These are phyloP conservation scores for Scaptomyza parva DNA, from an alignment of 2,888 invertebrate species.

Conservation along the genomic window DNA sequence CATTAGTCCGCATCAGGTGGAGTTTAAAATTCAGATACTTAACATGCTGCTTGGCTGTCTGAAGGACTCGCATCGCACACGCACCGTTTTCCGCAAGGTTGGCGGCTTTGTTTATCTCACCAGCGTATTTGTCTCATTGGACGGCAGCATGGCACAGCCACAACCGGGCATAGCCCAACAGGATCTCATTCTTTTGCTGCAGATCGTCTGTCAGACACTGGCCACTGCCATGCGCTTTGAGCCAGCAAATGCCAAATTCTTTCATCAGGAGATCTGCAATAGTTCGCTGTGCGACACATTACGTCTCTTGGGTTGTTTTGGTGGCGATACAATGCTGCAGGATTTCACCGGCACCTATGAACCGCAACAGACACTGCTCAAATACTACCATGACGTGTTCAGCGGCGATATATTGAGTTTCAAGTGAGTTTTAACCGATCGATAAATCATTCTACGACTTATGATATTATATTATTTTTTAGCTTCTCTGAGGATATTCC, in stretches of 20 bases:
- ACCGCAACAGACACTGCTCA: slow-evolving; percentile 82
- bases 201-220: slow-evolving; percentile 96
- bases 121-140: slow-evolving; percentile 96
- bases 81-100: slow-evolving; percentile 98
- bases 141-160: slow-evolving; percentile 89
- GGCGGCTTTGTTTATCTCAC: slow-evolving; percentile 99
- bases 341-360: slow-evolving; percentile 84
- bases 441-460: background rate
- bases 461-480: slow-evolving; percentile 37
- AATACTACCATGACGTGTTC: slow-evolving; percentile 90
- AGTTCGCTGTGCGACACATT: slow-evolving; percentile 97
- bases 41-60: slow-evolving; percentile 95
- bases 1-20: slow-evolving; percentile 91
- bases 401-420: slow-evolving; percentile 90
- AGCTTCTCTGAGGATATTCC: slow-evolving; percentile 91
- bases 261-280: slow-evolving; percentile 97
- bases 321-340: slow-evolving; percentile 85
- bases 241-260: slow-evolving; percentile 99
- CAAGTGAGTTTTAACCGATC: slow-evolving; percentile 50
- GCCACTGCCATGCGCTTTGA: slow-evolving; percentile 99
- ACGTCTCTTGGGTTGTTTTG: slow-evolving; percentile 95
- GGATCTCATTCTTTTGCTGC: slow-evolving; percentile 91
- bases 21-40: slow-evolving; percentile 95
- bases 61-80: slow-evolving; percentile 97
- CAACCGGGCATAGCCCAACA: slow-evolving; percentile 82